phyloP scores from a whole-genome alignment of 2,113 vertebrate genomes.

The Phyllopteryx taeniolatus region DNA sequence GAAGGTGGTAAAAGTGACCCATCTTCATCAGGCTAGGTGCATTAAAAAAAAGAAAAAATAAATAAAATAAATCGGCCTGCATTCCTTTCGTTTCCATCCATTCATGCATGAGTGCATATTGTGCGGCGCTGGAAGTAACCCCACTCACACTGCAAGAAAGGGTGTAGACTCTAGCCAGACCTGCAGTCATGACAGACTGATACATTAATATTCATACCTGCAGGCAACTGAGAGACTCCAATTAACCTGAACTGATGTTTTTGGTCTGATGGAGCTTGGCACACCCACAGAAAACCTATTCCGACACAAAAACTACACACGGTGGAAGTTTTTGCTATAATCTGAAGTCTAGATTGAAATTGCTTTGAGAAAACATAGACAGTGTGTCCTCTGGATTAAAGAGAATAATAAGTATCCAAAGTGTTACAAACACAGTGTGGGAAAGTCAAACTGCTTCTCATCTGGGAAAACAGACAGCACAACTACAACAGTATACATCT shows the following conservation, averaged over 20 bases:
- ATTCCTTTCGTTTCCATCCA: background rate
- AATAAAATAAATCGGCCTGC: background rate
- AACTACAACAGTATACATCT: no score
- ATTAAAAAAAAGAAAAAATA: background rate
- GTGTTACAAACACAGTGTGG: background rate
- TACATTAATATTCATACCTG: constrained; percentile 4
- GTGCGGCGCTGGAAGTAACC: background rate
- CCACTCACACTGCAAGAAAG: background rate
- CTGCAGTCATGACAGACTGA: background rate
- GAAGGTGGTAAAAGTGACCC: background rate
- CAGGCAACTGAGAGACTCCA: background rate
- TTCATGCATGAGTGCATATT: background rate
- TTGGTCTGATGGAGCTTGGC: background rate
- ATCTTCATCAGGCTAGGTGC: background rate
- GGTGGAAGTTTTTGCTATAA: background rate
- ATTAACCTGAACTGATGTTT: constrained; percentile 10
- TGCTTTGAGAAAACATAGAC: background rate
- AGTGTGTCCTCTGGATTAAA: background rate
- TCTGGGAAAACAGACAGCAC: no score
- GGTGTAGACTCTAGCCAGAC: background rate
- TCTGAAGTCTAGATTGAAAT: background rate
- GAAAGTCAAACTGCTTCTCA: background rate
- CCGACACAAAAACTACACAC: background rate
- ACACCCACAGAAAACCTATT: background rate
- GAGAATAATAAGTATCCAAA: background rate